Base-by-base conservation (phyloP, 2,797 vertebrate genomes). In the Enoplosus armatus region DNA sequence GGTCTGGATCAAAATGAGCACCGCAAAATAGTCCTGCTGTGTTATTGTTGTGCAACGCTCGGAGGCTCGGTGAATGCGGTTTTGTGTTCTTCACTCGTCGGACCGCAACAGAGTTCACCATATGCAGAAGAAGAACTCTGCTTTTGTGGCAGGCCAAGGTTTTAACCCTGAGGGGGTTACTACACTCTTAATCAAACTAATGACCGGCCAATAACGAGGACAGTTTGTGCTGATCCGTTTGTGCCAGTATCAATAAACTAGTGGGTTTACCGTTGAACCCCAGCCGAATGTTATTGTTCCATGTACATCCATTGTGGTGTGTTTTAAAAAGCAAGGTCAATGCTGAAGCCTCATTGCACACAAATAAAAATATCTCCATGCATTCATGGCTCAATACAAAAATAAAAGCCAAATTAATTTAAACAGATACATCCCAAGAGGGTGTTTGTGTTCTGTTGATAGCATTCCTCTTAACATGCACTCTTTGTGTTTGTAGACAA, bases 111-210 rank as follows among this genome's bases (percentile, higher is more conserved):
- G 71, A 77, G 64, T 86, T 85, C 55, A 37, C 16, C 54, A 26
- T 62, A 80, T 41, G 50, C 80, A 77, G 62, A 76, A 62, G 62
- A 76, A 62, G 70, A 54, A 61, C 45, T 72, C 26, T 24, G 72
- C 64, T 67, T 80, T 76, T 78, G 65, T 60, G 48, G 60, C 67
- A 18, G 82, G 67, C 79, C 79, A 65, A 67, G 75, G 84, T 83
- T n/a, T 88, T 41, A 55, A 41, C 81, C 83, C 56, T 5, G 53
- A 78, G 76, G 81, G 81, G 83, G 48, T 79, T 85, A 54, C 70
- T 18, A 18, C 77, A n/a, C 68, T 85, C 80, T 89, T 86, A 87
- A 94, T 92, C 82, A 92, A 87, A 90, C 77, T 89, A 93, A 92
- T 84, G 76, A 76, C 78, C 4, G 51, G 24, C 82, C 72, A 80